Evolutionary conservation across 1,140 invertebrate species (phyloP), one percentile per base, ranked within the genome.

Genomic region (Subanguina moxae): DNA sequence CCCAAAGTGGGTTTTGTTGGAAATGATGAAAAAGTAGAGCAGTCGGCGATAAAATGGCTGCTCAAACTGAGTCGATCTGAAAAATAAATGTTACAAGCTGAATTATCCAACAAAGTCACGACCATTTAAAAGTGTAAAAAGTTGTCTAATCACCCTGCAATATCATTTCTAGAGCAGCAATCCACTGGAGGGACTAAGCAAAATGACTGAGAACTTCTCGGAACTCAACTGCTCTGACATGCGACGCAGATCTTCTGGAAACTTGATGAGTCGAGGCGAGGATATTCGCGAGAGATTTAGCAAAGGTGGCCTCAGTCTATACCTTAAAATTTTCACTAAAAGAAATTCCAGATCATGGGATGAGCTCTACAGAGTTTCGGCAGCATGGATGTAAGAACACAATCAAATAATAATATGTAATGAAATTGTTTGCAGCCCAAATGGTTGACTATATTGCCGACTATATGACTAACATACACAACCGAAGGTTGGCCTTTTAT

Each of bases 391-490:
- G 32, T 38, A n/a, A n/a, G n/a, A n/a, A n/a, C n/a, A n/a, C n/a
- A n/a, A n/a, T n/a, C n/a, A n/a, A n/a, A n/a, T n/a, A n/a, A n/a
- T n/a, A n/a, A n/a, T n/a, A n/a, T n/a, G n/a, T n/a, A n/a, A 38
- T 38, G 32, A 3, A 38, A 38, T 38, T n/a, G 11, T 38, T 38
- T 38, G 32, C 11, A 15, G 91, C 91, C 83, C 91, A 96, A 84
- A 95, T 97, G 92, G 90, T 98, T 23, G 94, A 98, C 80, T 99
- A 95, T 83, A 96, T 98, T 68, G 93, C 92, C 82, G 88, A 92
- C 66, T 98, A 97, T 83, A 86, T 94, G 87, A 91, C 89, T 66
- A 93, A 90, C 38, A 88, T 97, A 63, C 80, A 85, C 21, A 87
- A 88, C 45, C 68, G 91, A 21, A 86, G 92, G 46, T 58, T 67